These are phyloP conservation scores for Electrophaes corylata DNA, from an alignment of 2,888 invertebrate genomes.

Conservation along the genomic window DNA sequence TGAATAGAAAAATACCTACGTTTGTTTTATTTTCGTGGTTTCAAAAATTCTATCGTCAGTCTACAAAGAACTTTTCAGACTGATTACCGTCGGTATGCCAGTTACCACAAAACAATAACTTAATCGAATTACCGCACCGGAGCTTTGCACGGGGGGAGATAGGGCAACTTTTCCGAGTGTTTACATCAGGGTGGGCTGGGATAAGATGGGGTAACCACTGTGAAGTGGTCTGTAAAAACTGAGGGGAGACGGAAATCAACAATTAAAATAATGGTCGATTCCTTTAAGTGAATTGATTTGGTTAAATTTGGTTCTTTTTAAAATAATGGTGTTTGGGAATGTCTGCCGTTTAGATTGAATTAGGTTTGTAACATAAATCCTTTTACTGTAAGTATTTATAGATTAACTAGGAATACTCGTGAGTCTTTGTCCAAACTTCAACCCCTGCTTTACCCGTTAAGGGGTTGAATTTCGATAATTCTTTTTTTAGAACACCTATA, in stretches of 20 bases:
- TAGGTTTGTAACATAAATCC: not conserved
- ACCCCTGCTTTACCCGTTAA: too few species aligned
- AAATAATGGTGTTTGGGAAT: slow-evolving; percentile 7
- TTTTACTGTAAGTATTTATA: not conserved
- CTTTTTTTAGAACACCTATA: too few species aligned
- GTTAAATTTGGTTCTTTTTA: slow-evolving; percentile 5
- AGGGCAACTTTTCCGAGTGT: slow-evolving; percentile 31
- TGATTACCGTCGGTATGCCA: slow-evolving; percentile 7
- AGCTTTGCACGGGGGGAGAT: slow-evolving; percentile 40
- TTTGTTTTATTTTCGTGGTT: not conserved
- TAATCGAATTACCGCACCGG: slow-evolving; percentile 54
- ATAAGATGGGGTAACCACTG: slow-evolving; percentile 31
- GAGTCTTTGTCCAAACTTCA: too few species aligned
- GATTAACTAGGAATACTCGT: too few species aligned
- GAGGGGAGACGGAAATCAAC: slow-evolving; percentile 36
- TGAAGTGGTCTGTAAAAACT: slow-evolving; percentile 37
- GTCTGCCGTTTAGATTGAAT: not conserved
- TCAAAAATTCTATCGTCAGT: not conserved
- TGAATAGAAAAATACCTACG: too few species aligned
- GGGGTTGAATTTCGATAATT: too few species aligned
- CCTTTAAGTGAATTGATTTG: slow-evolving; percentile 24
- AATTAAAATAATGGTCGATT: slow-evolving; percentile 29
- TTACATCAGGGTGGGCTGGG: slow-evolving; percentile 34
- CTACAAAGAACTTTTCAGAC: not conserved
- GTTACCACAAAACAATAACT: slow-evolving; percentile 52